Conservation (phyloP, 2,797 vertebrate genomes). For the Microhierax caerulescens region DNA sequence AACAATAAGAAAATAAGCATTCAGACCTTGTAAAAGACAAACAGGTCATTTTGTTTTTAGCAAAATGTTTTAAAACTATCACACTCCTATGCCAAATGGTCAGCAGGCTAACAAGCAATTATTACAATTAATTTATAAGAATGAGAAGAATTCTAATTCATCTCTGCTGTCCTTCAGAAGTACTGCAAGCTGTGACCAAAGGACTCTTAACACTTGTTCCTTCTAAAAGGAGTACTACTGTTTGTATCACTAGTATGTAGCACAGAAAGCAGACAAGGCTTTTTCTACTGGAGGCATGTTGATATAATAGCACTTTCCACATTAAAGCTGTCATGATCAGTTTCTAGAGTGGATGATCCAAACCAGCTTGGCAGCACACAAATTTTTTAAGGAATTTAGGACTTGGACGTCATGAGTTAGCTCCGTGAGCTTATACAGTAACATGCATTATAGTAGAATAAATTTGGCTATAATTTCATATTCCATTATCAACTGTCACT, state of each 20-base stretch:
- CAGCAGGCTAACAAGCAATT: conserved; percentile 33
- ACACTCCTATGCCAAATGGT: conserved; percentile 16
- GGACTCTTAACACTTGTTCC: not conserved
- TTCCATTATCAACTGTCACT: not conserved
- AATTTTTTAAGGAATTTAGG: not conserved
- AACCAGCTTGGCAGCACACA: not conserved
- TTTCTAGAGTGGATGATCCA: not conserved
- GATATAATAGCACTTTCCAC: not conserved
- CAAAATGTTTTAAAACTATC: conserved; percentile 1
- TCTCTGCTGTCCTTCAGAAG: conserved; percentile 51
- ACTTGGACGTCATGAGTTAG: not conserved
- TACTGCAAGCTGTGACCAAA: conserved; percentile 3
- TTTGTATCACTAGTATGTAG: not conserved
- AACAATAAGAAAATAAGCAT: conserved; percentile 69
- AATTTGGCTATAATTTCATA: not conserved
- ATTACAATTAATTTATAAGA: conserved; percentile 43
- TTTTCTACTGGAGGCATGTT: not conserved
- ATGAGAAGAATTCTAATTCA: conserved; percentile 23
- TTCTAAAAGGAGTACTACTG: not conserved
- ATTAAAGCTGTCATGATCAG: not conserved
- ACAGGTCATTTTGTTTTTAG: conserved; percentile 14
- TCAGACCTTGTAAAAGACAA: conserved; percentile 60
- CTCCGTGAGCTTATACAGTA: not conserved
- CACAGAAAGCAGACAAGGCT: not conserved
- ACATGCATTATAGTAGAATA: not conserved